phyloP scores from a whole-genome alignment of 2,113 vertebrate genomes.

The Polypterus bichir region DNA sequence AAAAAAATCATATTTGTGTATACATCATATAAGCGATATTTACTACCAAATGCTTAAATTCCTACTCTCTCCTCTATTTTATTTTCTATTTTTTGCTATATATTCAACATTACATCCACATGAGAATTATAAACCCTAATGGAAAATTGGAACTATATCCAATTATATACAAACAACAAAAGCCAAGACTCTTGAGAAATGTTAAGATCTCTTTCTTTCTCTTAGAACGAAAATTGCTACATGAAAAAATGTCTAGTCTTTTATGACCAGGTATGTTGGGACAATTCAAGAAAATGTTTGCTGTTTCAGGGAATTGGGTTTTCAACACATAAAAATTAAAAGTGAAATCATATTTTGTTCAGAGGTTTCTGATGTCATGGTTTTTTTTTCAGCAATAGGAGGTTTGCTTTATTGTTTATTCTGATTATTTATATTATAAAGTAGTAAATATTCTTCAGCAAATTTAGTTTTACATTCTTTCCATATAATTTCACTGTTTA shows the following conservation, averaged over 20 bases:
- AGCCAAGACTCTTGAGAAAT: constrained; percentile 1
- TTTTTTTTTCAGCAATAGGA: too few species aligned
- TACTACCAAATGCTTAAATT: background rate
- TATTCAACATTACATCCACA: background rate
- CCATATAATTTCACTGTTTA: too few species aligned
- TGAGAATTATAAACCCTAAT: constrained; percentile 5
- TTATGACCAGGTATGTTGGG: background rate
- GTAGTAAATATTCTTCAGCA: too few species aligned
- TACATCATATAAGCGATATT: background rate
- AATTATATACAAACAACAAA: constrained; percentile 3
- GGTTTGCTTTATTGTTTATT: too few species aligned
- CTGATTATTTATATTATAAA: too few species aligned
- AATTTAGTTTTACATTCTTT: too few species aligned
- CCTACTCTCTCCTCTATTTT: background rate
- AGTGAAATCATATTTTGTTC: background rate
- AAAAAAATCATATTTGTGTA: too few species aligned
- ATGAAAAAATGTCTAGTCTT: background rate
- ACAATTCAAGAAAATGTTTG: background rate
- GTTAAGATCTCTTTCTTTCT: constrained; percentile 1
- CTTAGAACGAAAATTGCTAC: constrained; percentile 2
- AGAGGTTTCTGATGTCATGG: background rate
- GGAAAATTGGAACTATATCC: background rate
- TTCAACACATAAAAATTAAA: background rate
- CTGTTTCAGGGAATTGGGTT: background rate
- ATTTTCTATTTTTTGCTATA: background rate